These are phyloP conservation scores for Oriolus oriolus DNA, from an alignment of 2,113 vertebrate genomes.

Conservation along the genomic window DNA sequence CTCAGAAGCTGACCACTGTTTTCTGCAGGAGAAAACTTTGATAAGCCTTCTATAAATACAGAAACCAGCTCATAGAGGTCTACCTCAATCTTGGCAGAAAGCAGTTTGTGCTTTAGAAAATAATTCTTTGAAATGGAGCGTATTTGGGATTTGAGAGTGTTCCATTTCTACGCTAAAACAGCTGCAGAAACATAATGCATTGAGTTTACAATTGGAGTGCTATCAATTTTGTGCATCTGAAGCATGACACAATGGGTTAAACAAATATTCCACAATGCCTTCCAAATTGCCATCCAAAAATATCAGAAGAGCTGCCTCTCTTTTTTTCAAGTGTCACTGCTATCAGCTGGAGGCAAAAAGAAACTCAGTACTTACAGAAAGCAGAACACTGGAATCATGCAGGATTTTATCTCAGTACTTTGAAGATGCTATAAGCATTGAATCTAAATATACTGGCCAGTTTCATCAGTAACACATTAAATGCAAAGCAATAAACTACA, in stretches of 20 bases:
- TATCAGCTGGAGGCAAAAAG: neutral
- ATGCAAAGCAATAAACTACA: neutral
- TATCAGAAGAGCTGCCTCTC: neutral
- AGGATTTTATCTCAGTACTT: neutral
- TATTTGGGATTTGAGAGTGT: neutral
- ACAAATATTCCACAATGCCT: neutral
- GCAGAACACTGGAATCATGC: neutral
- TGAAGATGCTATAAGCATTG: neutral
- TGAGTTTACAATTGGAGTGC: neutral
- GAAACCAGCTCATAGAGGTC: slow-evolving; percentile 25
- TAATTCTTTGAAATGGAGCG: neutral
- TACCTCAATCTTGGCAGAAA: slow-evolving; percentile 48
- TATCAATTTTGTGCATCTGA: neutral
- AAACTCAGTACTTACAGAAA: neutral
- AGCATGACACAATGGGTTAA: neutral
- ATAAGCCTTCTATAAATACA: slow-evolving; percentile 44
- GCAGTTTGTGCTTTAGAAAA: neutral
- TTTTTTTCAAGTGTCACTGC: neutral
- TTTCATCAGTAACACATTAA: neutral
- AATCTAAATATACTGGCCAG: neutral
- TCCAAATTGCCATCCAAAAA: slow-evolving; percentile 12
- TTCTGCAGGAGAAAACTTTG: slow-evolving; percentile 18
- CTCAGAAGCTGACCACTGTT: slow-evolving; percentile 22
- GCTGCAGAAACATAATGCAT: slow-evolving; percentile 1
- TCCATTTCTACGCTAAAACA: neutral